Conservation (phyloP, 2,797 vertebrate species). For the Falco berigora region DNA sequence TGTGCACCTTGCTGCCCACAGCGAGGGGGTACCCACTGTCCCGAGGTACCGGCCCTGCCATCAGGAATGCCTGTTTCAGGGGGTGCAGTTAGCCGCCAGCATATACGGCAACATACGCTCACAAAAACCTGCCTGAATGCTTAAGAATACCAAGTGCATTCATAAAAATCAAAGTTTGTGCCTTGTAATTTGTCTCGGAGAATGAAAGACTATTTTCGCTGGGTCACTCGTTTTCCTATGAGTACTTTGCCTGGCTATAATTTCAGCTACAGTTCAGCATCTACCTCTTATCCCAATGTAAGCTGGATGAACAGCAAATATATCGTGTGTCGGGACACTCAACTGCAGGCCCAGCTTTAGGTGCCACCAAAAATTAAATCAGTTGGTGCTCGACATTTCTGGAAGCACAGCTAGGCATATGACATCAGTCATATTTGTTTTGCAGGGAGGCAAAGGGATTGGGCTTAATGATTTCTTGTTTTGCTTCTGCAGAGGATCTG, state of each 20-base stretch:
- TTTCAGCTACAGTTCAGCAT: background rate
- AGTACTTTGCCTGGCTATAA: background rate
- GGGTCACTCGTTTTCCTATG: background rate
- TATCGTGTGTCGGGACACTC: accelerated
- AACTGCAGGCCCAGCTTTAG: background rate
- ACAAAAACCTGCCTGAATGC: background rate
- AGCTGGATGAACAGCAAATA: background rate
- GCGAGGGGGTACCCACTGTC: background rate
- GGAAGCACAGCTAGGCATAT: background rate
- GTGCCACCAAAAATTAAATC: background rate
- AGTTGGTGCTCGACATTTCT: background rate
- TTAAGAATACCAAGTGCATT: background rate
- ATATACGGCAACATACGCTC: accelerated
- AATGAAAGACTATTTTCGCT: background rate
- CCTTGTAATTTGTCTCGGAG: background rate
- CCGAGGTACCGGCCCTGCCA: accelerated
- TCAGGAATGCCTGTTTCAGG: background rate
- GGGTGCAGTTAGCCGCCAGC: background rate
- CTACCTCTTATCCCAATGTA: accelerated
- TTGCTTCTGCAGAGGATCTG: background rate
- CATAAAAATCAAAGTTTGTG: background rate
- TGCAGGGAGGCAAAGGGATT: conserved; percentile 48
- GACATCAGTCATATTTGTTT: background rate
- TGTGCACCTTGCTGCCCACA: accelerated
- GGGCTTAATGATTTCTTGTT: conserved; percentile 52